Percentiles rank a stretch among this genome's conserved stretches.
These are phyloP conservation scores for Anguilla marmorata DNA, from an alignment of 2,797 vertebrate species.

Conservation along the genomic window DNA sequence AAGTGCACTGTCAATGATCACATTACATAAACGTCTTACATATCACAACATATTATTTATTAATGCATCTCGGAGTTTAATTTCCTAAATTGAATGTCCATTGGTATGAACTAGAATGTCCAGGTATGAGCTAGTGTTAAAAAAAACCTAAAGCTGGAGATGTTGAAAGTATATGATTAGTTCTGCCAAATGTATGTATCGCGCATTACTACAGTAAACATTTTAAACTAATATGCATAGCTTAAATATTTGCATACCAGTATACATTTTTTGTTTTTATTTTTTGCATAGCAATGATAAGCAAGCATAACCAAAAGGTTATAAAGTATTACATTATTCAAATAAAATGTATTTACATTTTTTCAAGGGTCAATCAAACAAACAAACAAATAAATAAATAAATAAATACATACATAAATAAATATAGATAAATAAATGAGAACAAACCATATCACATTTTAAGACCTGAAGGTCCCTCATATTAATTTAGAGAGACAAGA, in stretches of 20 bases:
- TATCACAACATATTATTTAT: conserved; percentile 37
- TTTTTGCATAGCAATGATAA: conserved; percentile 38
- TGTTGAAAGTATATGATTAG: conserved; percentile 31
- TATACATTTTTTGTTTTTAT: conserved; percentile 41
- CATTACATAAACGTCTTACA: conserved; percentile 30
- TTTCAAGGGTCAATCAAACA: not conserved
- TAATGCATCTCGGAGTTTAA: conserved; percentile 22
- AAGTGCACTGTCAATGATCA: conserved; percentile 48
- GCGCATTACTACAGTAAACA: conserved; percentile 51
- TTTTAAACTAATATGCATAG: conserved; percentile 40
- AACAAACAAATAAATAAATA: not conserved
- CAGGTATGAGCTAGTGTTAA: not conserved
- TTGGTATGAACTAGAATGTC: not conserved
- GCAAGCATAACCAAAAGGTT: not conserved
- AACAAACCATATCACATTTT: not conserved
- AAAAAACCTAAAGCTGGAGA: not conserved
- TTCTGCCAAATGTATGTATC: conserved; percentile 45
- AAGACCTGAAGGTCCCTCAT: not conserved
- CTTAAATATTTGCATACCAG: conserved; percentile 59
- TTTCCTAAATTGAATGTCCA: conserved; percentile 17
- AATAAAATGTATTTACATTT: conserved; percentile 63
- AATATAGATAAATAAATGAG: not conserved
- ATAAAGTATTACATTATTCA: conserved; percentile 48
- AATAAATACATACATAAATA: too few species aligned
- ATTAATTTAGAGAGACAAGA: not conserved